Base-by-base conservation (phyloP, 2,888 invertebrate species). In the Entomobrya proxima region DNA sequence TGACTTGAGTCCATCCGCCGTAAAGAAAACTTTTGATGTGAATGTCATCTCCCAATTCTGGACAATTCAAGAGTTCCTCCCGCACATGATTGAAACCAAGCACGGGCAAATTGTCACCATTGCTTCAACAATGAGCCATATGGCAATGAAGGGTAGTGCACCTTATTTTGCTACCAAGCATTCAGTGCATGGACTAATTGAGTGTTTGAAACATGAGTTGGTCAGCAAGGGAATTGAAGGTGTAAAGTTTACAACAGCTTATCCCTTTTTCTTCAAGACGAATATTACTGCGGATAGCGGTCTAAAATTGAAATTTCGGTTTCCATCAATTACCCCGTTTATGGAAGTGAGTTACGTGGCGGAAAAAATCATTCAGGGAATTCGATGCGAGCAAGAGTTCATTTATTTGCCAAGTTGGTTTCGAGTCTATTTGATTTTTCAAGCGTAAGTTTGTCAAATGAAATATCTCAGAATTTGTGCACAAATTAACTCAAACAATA, bases 11-110 rank as follows among this genome's bases (percentile, higher is more conserved):
- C 92, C 93, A 1, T 92, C 92, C 88, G 93, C 94, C 90, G 93
- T 94, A 52, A 92, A 92, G 87, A 91, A 92, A 61, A 94, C 93
- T 0, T 91, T 94, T 89, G 93, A 94, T 90, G 91, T 94, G 7
- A 94, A 94, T 44, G 91, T 94, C 15, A 92, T 94, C 40, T 94
- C 94, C 74, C 94, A 94, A 88, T 94, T 94, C 91, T 94, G 94
- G 94, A 92, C 94, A 7, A 92, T 94, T 87, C 94, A 94, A 81
- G 92, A 93, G 77, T 72, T 72, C n/a, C 27, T 72, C 0, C 72
- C 72, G 2, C 4, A 72, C 1, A 94, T 95, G 94, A 93, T 94
- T 90, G 91, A 92, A 15, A 92, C 91, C 61, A 93, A 93, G 18
- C 93, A 92, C 88, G 94, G 94, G 7, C 94, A 94, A 87, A 93